Conservation (phyloP, 2,113 vertebrate genomes). For the Crotophaga sulcirostris region DNA sequence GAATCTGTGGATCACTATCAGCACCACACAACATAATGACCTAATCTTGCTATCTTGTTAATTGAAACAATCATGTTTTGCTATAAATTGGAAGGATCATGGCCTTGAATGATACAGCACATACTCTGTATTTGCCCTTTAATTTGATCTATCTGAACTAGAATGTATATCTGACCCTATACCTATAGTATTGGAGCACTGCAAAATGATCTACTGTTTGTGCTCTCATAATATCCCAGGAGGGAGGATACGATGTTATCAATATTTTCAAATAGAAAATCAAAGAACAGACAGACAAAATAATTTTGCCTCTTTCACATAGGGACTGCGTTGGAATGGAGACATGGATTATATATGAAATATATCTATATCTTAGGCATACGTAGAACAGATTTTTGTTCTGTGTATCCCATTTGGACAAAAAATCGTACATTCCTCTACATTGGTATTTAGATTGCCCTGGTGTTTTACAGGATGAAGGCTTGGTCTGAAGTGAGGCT, state of each 20-base stretch:
- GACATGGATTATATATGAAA: not conserved
- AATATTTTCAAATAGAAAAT: not conserved
- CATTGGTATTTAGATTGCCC: not conserved
- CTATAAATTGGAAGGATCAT: not conserved
- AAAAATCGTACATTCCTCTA: not conserved
- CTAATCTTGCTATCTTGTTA: not conserved
- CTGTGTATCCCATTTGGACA: not conserved
- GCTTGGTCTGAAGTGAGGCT: not conserved
- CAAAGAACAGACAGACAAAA: not conserved
- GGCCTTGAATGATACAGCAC: not conserved
- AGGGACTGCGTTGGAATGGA: not conserved
- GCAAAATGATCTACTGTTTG: not conserved
- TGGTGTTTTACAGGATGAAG: not conserved
- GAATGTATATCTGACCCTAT: not conserved
- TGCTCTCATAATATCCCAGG: not conserved
- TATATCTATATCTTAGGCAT: not conserved
- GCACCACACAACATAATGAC: not conserved
- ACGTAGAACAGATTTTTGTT: not conserved
- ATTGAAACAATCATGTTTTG: not conserved
- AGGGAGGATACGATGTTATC: not conserved
- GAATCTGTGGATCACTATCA: not conserved
- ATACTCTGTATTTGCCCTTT: not conserved
- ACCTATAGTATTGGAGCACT: not conserved
- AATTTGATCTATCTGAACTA: not conserved
- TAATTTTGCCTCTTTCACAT: not conserved